Percentiles rank a stretch among this genome's conserved stretches.
These are phyloP conservation scores for Dipodomys spectabilis DNA, from an alignment of 2,113 vertebrate genomes.

Conservation along the genomic window DNA sequence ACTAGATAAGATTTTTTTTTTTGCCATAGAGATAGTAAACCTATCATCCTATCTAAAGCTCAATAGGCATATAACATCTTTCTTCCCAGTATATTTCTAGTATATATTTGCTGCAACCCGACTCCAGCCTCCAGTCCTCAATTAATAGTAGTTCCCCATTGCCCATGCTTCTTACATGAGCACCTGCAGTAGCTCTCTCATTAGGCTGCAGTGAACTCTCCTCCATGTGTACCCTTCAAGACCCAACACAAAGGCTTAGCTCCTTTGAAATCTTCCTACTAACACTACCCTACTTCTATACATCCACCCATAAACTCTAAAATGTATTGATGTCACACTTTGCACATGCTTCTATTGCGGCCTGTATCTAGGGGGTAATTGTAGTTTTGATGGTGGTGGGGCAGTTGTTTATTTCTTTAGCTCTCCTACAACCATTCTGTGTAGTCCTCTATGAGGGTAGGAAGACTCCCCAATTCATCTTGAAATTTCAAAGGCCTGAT, in stretches of 20 bases:
- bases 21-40: constrained; percentile 1
- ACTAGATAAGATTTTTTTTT: background rate
- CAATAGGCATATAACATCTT: background rate
- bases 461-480: background rate
- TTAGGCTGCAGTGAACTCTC: background rate
- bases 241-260: background rate
- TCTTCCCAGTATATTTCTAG: background rate
- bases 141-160: background rate
- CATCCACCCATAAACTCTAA: background rate
- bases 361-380: background rate
- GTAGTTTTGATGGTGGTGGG: too few relatives aligned
- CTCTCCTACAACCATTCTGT: background rate
- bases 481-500: background rate
- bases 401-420: background rate
- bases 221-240: background rate
- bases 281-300: background rate
- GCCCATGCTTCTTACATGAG: background rate
- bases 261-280: background rate
- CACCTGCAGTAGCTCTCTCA: background rate
- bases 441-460: background rate
- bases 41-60: background rate
- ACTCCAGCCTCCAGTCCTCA: background rate
- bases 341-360: background rate
- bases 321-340: background rate
- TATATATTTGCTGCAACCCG: background rate